Conservation (phyloP, 2,113 vertebrate genomes). For the Cepphus grylle region DNA sequence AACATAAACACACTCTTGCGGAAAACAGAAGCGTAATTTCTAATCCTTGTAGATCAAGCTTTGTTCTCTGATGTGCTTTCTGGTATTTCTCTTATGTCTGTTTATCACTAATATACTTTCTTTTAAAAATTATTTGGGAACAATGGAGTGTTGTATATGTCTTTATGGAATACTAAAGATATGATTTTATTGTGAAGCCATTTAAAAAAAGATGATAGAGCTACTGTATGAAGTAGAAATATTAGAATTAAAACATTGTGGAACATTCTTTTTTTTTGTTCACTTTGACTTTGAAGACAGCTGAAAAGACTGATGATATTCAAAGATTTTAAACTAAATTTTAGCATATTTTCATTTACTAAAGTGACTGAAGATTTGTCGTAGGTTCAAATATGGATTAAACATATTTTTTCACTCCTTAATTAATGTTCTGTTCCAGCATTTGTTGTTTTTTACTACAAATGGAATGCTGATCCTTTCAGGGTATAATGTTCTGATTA, state of each 20-base stretch:
- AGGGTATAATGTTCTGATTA: not conserved
- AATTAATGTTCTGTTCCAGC: not conserved
- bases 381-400: not conserved
- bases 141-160: not conserved
- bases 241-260: not conserved
- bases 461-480: not conserved
- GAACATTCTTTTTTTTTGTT: not conserved
- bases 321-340: not conserved
- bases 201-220: not conserved
- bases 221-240: not conserved
- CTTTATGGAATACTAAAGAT: not conserved
- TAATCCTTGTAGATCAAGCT: not conserved
- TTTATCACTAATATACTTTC: not conserved
- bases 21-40: not conserved
- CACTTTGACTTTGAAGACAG: not conserved
- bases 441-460: not conserved
- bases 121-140: not conserved
- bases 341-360: not conserved
- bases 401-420: not conserved
- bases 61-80: not conserved
- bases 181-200: not conserved
- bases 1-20: not conserved
- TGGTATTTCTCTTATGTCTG: not conserved
- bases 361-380: not conserved
- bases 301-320: not conserved